Evolutionary conservation across 2,888 invertebrate species (phyloP).

Genomic region (Plagodis pulveraria): DNA sequence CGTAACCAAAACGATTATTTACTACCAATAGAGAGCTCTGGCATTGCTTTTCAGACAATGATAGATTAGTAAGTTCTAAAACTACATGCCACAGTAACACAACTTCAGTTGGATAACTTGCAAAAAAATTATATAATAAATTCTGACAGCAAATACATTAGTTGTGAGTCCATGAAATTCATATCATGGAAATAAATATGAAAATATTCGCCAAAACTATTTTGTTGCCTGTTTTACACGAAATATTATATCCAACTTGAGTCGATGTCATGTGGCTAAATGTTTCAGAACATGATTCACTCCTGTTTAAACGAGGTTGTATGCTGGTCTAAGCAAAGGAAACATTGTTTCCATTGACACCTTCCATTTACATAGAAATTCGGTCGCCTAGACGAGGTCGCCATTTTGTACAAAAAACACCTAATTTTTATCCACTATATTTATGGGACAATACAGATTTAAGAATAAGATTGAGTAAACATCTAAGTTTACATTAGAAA

Average conservation of each 20-base stretch:
- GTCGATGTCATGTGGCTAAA: too few species aligned
- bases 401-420: slow-evolving; percentile 81
- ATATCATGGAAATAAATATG: too few species aligned
- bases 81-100: slow-evolving; percentile 11
- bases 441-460: slow-evolving; percentile 79
- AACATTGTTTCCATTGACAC: slow-evolving; percentile 30
- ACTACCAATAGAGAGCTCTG: slow-evolving; percentile 20
- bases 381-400: slow-evolving; percentile 84
- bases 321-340: slow-evolving; percentile 52
- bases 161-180: too few species aligned
- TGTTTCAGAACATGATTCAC: too few species aligned
- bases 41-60: slow-evolving; percentile 52
- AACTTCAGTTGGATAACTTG: slow-evolving; percentile 1
- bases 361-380: slow-evolving; percentile 75
- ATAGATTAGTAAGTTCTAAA: slow-evolving; percentile 10
- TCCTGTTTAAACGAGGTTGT: too few species aligned
- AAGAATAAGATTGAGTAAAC: slow-evolving; percentile 76
- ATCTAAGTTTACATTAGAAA: slow-evolving; percentile 80
- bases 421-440: slow-evolving; percentile 68
- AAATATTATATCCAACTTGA: too few species aligned
- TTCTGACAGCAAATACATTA: too few species aligned
- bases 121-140: too few species aligned
- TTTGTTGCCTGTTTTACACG: too few species aligned
- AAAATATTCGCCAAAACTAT: too few species aligned
- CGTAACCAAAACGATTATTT: slow-evolving; percentile 18